A percentile compares a stretch with the other conserved stretches of the same genome.
These are phyloP conservation scores for Corella eumyota DNA, from an alignment of 23 tunicate species.

Conservation along the genomic window DNA sequence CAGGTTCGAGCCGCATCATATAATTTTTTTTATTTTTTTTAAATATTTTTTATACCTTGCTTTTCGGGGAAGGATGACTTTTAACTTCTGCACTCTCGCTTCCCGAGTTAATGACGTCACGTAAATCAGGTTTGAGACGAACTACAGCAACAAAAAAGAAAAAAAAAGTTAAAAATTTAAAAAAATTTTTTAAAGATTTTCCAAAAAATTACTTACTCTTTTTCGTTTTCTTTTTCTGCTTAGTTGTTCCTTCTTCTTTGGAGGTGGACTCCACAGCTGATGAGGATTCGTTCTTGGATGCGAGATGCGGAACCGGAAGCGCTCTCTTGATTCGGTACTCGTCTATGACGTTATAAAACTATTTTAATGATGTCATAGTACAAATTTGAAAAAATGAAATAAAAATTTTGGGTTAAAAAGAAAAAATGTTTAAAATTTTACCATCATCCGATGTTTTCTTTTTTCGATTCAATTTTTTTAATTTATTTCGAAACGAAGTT, in stretches of 20 bases:
- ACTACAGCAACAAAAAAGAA: background rate
- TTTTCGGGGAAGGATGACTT: background rate
- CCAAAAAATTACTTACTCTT: slow-evolving; percentile 2
- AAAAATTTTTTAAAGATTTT: background rate
- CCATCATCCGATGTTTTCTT: too few species aligned
- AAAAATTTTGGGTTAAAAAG: too few species aligned
- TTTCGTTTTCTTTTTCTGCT: slow-evolving; percentile 9
- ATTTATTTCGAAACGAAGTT: slow-evolving; percentile 11
- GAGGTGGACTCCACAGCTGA: slow-evolving; percentile 13
- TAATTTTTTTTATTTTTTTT: background rate
- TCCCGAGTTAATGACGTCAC: background rate
- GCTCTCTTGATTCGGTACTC: slow-evolving; percentile 5
- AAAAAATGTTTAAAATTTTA: too few species aligned
- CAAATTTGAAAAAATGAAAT: too few species aligned
- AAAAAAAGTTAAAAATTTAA: background rate
- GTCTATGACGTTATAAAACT: background rate
- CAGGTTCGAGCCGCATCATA: background rate
- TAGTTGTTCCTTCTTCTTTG: background rate
- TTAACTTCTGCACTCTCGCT: slow-evolving; percentile 2
- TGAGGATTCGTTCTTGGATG: slow-evolving; percentile 1
- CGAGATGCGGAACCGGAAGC: slow-evolving; percentile 13
- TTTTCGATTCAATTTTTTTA: slow-evolving; percentile 8
- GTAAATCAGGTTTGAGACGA: background rate
- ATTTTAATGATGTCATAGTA: too few species aligned
- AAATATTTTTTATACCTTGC: background rate